Percentiles rank a stretch among this genome's conserved stretches.
phyloP scores from a whole-genome alignment of 2,888 invertebrate genomes.

The Caenorhabditis imperialis region DNA sequence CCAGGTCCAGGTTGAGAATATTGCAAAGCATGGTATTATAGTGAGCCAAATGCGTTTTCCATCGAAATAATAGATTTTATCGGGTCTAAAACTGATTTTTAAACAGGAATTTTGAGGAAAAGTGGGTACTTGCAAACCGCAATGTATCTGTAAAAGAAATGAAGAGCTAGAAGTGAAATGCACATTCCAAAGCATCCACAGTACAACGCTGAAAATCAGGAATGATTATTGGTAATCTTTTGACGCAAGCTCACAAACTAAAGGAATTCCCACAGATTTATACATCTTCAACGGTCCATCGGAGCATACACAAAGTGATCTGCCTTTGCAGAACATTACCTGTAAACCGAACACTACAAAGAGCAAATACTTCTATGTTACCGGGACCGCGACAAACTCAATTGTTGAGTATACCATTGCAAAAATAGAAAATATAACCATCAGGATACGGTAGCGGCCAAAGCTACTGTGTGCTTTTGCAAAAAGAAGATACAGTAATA shows the following conservation, averaged over 20 bases:
- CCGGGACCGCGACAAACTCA: conserved; percentile 24
- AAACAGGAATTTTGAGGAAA: background rate
- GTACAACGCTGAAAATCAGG: conserved; percentile 11
- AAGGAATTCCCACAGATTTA: conserved; percentile 5
- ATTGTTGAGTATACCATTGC: conserved; percentile 29
- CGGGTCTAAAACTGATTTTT: conserved; percentile 15
- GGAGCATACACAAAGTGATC: conserved; percentile 19
- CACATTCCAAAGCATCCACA: conserved; percentile 35
- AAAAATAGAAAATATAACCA: conserved; percentile 23
- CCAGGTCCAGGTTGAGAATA: conserved; percentile 7
- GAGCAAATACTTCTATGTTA: too few relatives aligned
- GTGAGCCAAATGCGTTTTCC: conserved; percentile 20
- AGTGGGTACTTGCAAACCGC: conserved; percentile 24
- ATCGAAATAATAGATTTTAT: conserved; percentile 29
- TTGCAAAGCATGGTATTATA: conserved; percentile 1
- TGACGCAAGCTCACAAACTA: conserved; percentile 5
- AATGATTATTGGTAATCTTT: too few relatives aligned
- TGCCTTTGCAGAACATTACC: conserved; percentile 29
- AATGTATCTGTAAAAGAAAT: conserved; percentile 41
- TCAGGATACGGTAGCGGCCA: conserved; percentile 31
- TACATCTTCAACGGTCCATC: conserved; percentile 22
- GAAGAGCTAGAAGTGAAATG: conserved; percentile 22
- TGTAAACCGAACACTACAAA: too few relatives aligned
- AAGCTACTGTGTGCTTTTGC: conserved; percentile 9
- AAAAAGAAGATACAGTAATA: conserved; percentile 14